Evolutionary conservation across 2,113 vertebrate species (phyloP).

Genomic region (Piprites chloris): DNA sequence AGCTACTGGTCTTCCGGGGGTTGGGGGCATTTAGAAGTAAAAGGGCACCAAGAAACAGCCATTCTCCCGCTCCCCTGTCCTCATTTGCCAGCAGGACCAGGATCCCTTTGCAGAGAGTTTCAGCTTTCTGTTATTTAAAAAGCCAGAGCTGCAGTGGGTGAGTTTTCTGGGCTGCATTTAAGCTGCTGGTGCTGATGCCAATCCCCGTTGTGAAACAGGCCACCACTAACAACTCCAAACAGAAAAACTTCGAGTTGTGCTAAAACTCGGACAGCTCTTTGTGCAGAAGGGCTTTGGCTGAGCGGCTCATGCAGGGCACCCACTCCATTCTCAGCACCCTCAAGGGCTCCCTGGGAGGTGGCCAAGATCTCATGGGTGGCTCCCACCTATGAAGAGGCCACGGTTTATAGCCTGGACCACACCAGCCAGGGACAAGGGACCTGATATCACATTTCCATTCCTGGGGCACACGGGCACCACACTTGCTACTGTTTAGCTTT

Average conservation of each 20-base stretch:
- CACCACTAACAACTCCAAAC: not conserved
- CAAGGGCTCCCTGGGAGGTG: not conserved
- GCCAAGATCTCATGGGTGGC: not conserved
- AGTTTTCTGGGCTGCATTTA: not conserved
- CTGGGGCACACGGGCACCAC: not conserved
- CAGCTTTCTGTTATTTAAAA: not conserved
- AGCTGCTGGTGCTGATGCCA: not conserved
- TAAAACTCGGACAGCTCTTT: not conserved
- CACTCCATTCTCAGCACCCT: not conserved
- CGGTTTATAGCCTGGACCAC: not conserved
- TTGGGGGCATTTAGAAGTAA: not conserved
- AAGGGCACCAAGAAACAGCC: not conserved
- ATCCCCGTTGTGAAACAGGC: not conserved
- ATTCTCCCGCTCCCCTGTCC: not conserved
- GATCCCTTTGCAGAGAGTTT: not conserved
- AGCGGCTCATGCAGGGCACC: accelerated
- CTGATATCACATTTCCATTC: not conserved
- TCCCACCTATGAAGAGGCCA: not conserved
- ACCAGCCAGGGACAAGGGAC: not conserved
- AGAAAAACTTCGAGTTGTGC: not conserved
- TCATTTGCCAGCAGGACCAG: not conserved
- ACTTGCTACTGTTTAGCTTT: not conserved
- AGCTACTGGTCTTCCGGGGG: not conserved
- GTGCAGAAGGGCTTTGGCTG: accelerated
- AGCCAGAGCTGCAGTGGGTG: not conserved